phyloP scores from a whole-genome alignment of 2,113 vertebrate genomes.

The Elaphurus davidianus region DNA sequence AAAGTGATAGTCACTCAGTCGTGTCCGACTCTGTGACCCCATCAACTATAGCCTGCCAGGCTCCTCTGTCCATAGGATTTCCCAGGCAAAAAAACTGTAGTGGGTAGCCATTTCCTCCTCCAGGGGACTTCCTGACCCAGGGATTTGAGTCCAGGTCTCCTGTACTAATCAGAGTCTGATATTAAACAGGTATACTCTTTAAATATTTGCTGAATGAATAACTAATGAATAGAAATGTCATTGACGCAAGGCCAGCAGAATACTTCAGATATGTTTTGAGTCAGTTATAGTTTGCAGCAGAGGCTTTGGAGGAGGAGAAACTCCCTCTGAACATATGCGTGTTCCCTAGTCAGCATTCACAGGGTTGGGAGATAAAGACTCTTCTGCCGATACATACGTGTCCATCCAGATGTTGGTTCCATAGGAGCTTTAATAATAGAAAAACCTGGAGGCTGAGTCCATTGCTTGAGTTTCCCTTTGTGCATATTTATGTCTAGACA shows the following conservation, averaged over 20 bases:
- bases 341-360: not conserved
- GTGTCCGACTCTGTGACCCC: not conserved
- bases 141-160: accelerated
- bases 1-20: not conserved
- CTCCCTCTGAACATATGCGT: accelerated
- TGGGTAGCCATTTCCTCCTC: not conserved
- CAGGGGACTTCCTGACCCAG: not conserved
- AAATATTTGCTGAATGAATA: not conserved
- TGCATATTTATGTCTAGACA: constrained; percentile 19
- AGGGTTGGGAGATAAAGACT: not conserved
- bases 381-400: not conserved
- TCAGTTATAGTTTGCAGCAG: not conserved
- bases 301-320: not conserved
- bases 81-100: not conserved
- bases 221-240: not conserved
- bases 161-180: not conserved
- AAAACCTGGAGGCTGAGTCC: not conserved
- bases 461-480: constrained; percentile 12
- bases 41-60: not conserved
- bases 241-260: not conserved
- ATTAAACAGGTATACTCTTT: not conserved
- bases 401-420: not conserved
- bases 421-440: constrained; percentile 3
- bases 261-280: not conserved
- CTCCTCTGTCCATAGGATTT: not conserved